Conservation (phyloP, 2,113 vertebrate genomes). For the Mustelus asterias region DNA sequence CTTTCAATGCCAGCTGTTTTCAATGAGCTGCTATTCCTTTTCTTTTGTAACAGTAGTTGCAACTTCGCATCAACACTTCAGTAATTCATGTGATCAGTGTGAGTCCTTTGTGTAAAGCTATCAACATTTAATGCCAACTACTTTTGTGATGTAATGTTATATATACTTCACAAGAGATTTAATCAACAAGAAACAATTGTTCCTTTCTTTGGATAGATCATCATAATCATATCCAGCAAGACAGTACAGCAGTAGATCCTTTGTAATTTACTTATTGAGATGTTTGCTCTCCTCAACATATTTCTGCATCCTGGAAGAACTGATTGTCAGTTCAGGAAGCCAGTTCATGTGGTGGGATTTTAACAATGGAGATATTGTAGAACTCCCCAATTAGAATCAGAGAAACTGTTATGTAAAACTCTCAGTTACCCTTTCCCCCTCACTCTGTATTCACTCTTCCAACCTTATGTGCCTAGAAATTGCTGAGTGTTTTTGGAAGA, state of each 20-base stretch:
- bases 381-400: too few relatives aligned
- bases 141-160: background rate
- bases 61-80: background rate
- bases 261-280: background rate
- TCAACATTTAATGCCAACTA: background rate
- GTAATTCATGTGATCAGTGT: background rate
- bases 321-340: background rate
- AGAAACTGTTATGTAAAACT: too few relatives aligned
- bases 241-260: background rate
- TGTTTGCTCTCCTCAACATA: background rate
- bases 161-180: background rate
- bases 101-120: background rate
- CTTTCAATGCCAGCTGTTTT: background rate
- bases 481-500: too few relatives aligned
- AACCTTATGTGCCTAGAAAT: too few relatives aligned
- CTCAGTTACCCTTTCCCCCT: too few relatives aligned
- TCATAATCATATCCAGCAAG: background rate
- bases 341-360: background rate
- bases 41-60: background rate
- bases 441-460: too few relatives aligned
- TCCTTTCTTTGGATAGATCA: background rate
- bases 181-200: slow-evolving; percentile 1
- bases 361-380: too few relatives aligned
- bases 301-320: background rate
- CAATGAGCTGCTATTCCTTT: background rate